Conservation (phyloP, 2,113 vertebrate species). For the Quiscalus mexicanus region DNA sequence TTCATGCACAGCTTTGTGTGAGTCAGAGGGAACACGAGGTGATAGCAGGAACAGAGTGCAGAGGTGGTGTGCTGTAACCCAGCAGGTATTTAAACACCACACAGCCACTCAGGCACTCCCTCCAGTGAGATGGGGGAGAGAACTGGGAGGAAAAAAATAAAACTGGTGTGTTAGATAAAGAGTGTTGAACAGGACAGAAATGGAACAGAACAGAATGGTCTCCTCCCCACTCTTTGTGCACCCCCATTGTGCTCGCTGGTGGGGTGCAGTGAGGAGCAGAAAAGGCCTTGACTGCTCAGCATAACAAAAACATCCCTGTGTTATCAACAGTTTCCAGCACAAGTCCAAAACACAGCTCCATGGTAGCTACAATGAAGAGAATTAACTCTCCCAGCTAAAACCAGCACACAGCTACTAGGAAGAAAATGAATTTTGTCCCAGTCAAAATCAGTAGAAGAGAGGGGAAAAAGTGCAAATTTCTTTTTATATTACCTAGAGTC, state of each 20-base stretch:
- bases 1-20: not conserved
- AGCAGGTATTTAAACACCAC: not conserved
- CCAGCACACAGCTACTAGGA: not conserved
- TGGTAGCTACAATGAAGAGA: not conserved
- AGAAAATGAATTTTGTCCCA: not conserved
- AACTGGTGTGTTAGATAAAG: not conserved
- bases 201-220: not conserved
- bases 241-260: not conserved
- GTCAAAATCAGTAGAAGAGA: not conserved
- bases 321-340: not conserved
- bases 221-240: not conserved
- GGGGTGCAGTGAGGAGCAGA: not conserved
- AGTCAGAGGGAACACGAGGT: not conserved
- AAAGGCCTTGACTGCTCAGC: not conserved
- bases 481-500: not conserved
- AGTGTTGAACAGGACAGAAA: not conserved
- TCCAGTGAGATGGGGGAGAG: not conserved
- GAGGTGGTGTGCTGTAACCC: not conserved
- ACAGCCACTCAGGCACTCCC: not conserved
- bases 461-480: not conserved
- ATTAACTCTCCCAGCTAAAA: not conserved
- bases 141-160: not conserved
- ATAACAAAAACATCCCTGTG: not conserved
- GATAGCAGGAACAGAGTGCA: not conserved
- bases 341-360: not conserved